phyloP scores from a whole-genome alignment of 2,113 vertebrate species.

The Tor tambroides region DNA sequence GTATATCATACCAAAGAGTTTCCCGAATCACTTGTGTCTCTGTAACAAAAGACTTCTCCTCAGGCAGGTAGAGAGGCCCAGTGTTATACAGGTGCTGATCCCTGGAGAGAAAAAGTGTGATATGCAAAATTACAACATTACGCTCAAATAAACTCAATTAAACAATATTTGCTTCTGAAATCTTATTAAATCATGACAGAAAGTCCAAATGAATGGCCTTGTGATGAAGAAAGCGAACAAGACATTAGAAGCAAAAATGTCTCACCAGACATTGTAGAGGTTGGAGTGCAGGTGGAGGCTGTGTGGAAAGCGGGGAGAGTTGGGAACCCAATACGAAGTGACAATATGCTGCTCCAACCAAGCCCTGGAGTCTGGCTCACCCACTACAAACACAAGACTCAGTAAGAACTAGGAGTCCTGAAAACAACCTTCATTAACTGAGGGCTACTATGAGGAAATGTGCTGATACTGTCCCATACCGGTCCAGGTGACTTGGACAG shows the following conservation, averaged over 20 bases:
- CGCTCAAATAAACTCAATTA: neutral
- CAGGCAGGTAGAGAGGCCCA: conserved; percentile 88
- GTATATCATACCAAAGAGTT: conserved; percentile 85
- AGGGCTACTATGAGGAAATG: neutral
- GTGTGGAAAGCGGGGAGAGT: conserved; percentile 83
- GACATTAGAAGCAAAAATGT: neutral
- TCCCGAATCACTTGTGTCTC: conserved; percentile 96
- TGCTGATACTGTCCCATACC: conserved; percentile 58
- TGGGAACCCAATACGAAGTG: conserved; percentile 89
- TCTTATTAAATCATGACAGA: neutral
- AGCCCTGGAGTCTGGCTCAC: conserved; percentile 83
- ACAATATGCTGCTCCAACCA: conserved; percentile 94
- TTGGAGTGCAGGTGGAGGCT: conserved; percentile 96
- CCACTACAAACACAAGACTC: conserved; percentile 66
- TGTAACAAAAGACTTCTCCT: conserved; percentile 89
- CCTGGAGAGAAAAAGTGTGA: conserved; percentile 70
- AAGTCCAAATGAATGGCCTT: neutral
- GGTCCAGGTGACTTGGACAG: conserved; percentile 74
- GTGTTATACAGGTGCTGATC: conserved; percentile 93
- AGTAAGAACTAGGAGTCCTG: conserved; percentile 58
- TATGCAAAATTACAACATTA: neutral
- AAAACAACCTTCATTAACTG: neutral
- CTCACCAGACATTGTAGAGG: conserved; percentile 92
- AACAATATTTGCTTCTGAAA: neutral
- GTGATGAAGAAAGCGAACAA: neutral